Percentiles rank a stretch among this genome's conserved stretches.
Evolutionary conservation across 2,888 invertebrate genomes (phyloP).

Genomic region (Cosmia pyralina): DNA sequence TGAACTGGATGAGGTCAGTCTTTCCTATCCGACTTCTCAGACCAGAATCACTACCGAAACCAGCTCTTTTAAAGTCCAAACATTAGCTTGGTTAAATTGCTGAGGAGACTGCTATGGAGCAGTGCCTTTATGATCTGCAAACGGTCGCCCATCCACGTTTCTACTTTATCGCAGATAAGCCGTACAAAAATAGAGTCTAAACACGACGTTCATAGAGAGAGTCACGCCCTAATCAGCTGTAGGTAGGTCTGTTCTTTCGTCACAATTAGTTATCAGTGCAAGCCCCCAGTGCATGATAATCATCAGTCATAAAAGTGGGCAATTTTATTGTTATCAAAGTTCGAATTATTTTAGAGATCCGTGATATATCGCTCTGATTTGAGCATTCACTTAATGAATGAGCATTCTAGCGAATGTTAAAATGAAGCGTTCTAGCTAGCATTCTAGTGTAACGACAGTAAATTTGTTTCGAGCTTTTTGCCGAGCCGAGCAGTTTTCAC

Average conservation of each 20-base stretch:
- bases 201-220: not conserved
- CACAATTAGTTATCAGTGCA: constrained; percentile 37
- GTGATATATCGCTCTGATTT: not conserved
- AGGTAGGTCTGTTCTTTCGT: not conserved
- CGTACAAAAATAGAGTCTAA: not conserved
- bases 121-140: not conserved
- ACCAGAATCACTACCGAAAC: not conserved
- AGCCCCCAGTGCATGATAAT: constrained; percentile 51
- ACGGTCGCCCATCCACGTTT: not conserved
- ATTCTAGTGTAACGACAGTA: no score
- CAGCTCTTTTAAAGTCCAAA: not conserved
- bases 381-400: no score
- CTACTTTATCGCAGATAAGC: not conserved
- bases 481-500: no score
- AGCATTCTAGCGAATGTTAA: no score
- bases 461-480: no score
- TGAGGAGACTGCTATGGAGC: not conserved
- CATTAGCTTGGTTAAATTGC: not conserved
- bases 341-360: constrained; percentile 34
- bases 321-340: constrained; percentile 25
- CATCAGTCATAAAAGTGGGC: constrained; percentile 21
- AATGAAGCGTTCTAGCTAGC: no score
- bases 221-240: constrained; percentile 6
- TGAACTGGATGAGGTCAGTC: no score
- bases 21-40: no score